These are phyloP conservation scores for Tipula helvola DNA, from an alignment of 2,888 invertebrate species.

Conservation along the genomic window DNA sequence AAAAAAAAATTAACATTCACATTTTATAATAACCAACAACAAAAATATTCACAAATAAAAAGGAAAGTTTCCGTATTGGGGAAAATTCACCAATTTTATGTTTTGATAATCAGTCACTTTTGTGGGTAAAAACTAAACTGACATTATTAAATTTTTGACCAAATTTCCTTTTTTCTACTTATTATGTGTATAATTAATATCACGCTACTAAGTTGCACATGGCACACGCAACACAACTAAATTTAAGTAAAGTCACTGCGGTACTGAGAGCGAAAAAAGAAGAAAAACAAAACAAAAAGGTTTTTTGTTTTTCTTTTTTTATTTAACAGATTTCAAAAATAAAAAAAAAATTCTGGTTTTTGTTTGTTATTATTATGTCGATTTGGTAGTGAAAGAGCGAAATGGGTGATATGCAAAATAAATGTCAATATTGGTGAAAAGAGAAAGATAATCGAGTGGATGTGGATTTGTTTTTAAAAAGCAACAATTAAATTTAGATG, in stretches of 20 bases:
- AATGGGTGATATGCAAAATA: background rate
- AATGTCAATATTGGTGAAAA: background rate
- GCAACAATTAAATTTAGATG: background rate
- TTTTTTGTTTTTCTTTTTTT: background rate
- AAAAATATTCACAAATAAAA: background rate
- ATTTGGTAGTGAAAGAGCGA: background rate
- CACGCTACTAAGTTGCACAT: background rate
- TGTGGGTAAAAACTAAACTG: background rate
- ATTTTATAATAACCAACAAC: background rate
- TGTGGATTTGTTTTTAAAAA: background rate
- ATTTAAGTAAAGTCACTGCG: background rate
- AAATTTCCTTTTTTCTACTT: background rate
- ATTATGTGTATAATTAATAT: background rate
- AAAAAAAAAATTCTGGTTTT: background rate
- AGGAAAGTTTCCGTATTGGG: background rate
- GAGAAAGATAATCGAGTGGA: background rate
- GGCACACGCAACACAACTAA: background rate
- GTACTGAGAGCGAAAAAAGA: background rate
- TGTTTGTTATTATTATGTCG: background rate
- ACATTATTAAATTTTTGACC: background rate
- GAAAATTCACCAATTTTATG: background rate
- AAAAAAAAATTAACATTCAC: too few species aligned
- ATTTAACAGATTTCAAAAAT: background rate
- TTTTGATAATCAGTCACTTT: background rate
- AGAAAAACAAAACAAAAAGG: background rate